Evolutionary conservation across 2,797 vertebrate species (phyloP).

Genomic region (Coluber constrictor): DNA sequence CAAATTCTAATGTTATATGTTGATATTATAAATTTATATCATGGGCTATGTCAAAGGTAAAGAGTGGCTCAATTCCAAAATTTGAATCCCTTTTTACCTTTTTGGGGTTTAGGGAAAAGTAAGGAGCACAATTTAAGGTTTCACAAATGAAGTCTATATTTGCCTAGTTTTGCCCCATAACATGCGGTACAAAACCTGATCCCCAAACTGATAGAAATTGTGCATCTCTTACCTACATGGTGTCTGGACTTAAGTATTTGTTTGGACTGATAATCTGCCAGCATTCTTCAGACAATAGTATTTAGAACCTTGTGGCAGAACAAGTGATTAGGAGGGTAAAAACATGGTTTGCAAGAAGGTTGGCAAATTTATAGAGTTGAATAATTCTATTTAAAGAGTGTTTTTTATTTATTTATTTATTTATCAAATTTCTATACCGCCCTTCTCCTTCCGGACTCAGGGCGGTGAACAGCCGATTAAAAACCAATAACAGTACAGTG

Average conservation of each 20-base stretch:
- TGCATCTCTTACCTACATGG: neutral
- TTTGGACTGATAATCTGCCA: neutral
- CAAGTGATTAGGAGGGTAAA: neutral
- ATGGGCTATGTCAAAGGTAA: neutral
- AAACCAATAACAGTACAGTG: no score
- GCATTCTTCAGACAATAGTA: neutral
- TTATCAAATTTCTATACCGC: no score
- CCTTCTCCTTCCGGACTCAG: no score
- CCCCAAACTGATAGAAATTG: neutral
- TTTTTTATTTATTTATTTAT: no score
- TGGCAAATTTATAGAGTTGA: neutral
- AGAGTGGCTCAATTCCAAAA: neutral
- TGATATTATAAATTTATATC: neutral
- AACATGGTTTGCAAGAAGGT: neutral
- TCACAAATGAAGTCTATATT: neutral
- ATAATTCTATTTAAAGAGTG: neutral
- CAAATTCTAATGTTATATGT: neutral
- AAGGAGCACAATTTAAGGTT: neutral
- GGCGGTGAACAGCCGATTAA: no score
- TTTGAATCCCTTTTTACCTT: neutral
- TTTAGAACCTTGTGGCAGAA: neutral
- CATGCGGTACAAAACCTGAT: neutral
- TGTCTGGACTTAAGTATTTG: neutral
- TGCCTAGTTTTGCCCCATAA: neutral
- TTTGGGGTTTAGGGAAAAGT: neutral